Evolutionary conservation across 1,140 invertebrate species (phyloP).

Genomic region (Drosophila sechellia): DNA sequence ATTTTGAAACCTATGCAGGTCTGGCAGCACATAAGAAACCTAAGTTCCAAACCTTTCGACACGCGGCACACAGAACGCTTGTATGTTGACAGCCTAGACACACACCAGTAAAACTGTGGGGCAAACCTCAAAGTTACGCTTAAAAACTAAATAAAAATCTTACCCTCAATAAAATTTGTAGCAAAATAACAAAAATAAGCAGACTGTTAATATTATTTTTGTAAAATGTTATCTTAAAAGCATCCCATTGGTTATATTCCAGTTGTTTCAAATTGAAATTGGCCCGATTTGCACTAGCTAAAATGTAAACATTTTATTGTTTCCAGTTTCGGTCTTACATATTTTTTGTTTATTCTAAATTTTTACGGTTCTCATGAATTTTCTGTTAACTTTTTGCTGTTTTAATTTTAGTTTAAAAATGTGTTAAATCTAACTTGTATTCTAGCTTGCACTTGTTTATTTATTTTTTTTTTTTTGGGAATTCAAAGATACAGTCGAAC

Average conservation of each 20-base stretch:
- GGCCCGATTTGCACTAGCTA: slow-evolving; percentile 3
- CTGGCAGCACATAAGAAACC: not conserved
- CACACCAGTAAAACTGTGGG: not conserved
- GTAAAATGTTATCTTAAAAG: no score
- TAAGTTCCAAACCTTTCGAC: not conserved
- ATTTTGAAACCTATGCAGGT: not conserved
- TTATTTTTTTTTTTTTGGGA: slow-evolving; percentile 43
- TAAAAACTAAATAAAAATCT: not conserved
- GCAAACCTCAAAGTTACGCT: not conserved
- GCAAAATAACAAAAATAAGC: no score
- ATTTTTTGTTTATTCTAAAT: slow-evolving; percentile 19
- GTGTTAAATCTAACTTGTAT: slow-evolving; percentile 45
- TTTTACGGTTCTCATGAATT: slow-evolving; percentile 74
- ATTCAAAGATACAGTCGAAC: slow-evolving; percentile 40
- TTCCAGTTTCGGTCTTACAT: slow-evolving; percentile 16
- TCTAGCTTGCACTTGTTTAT: slow-evolving; percentile 28
- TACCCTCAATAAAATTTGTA: not conserved
- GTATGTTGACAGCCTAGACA: not conserved
- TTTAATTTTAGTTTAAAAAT: slow-evolving; percentile 71
- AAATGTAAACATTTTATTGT: slow-evolving; percentile 15
- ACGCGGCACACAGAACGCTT: no score
- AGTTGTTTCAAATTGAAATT: not conserved
- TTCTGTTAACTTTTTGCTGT: slow-evolving; percentile 76
- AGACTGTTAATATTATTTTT: no score
- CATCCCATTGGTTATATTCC: not conserved